These are phyloP conservation scores for Zoanthus sansibaricus DNA, from an alignment of 92 coral and sea anemone species.

Conservation along the genomic window DNA sequence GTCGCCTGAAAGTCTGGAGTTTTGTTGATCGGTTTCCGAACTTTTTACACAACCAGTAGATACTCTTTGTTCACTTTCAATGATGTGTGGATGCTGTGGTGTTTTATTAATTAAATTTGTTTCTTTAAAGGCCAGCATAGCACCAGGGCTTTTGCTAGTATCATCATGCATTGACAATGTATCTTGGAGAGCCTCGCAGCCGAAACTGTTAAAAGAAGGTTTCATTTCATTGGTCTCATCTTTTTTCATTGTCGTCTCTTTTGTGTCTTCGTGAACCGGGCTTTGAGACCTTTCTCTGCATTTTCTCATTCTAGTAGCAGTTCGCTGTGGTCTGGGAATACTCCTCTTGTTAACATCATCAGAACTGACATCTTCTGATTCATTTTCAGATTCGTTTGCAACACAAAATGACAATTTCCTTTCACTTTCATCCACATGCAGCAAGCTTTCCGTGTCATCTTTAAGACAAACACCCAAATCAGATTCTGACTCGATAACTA, in stretches of 20 bases:
- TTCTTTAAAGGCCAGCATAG: background rate
- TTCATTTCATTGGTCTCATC: background rate
- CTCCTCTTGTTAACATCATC: background rate
- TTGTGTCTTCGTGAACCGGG: background rate
- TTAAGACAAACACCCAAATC: background rate
- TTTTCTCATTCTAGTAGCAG: slow-evolving; percentile 51
- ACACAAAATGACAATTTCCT: background rate
- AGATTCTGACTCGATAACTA: background rate
- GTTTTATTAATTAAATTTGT: background rate
- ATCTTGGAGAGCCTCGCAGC: background rate
- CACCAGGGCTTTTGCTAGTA: background rate
- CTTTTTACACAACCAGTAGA: background rate
- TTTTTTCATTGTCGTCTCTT: background rate
- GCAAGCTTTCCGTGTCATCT: background rate
- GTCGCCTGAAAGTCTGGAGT: background rate
- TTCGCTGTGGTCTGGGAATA: slow-evolving; percentile 73
- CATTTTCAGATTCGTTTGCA: background rate
- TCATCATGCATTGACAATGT: background rate
- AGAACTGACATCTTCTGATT: slow-evolving; percentile 10
- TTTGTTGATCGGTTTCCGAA: background rate
- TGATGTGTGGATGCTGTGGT: background rate
- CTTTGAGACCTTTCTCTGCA: slow-evolving; percentile 18
- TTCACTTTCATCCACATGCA: background rate
- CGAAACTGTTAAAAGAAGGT: background rate
- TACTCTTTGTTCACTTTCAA: background rate